Percentiles rank a stretch among this genome's conserved stretches.
phyloP scores from a whole-genome alignment of 1,140 invertebrate genomes.

The Gryon sp. region DNA sequence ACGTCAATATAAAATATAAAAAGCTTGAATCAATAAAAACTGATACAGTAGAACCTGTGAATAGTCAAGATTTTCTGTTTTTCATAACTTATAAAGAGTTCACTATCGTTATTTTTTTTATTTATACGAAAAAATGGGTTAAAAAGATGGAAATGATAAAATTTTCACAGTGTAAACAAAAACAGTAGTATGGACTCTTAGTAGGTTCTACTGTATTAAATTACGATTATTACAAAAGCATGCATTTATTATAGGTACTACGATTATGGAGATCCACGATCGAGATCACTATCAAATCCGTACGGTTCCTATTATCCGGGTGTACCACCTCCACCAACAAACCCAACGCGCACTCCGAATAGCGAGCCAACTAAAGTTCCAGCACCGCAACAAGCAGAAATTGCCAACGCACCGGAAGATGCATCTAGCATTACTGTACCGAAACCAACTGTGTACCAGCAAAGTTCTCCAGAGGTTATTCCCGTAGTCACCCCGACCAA shows the following conservation, averaged over 20 bases:
- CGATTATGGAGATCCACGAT: constrained; percentile 75
- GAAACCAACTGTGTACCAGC: constrained; percentile 20
- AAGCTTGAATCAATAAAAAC: too few relatives aligned
- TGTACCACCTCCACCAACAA: constrained; percentile 58
- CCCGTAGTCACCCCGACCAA: constrained; percentile 5
- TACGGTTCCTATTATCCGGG: constrained; percentile 74
- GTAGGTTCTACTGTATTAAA: not conserved
- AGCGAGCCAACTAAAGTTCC: constrained; percentile 60
- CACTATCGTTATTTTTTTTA: not conserved
- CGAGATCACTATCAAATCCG: constrained; percentile 71
- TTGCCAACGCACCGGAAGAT: constrained; percentile 65
- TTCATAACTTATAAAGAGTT: too few relatives aligned
- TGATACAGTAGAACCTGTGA: too few relatives aligned
- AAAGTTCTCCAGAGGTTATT: not conserved
- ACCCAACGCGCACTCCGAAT: constrained; percentile 58
- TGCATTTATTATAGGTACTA: too few relatives aligned
- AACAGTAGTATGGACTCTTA: too few relatives aligned
- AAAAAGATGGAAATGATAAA: too few relatives aligned
- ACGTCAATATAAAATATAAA: too few relatives aligned
- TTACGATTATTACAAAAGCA: not conserved
- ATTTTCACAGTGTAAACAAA: too few relatives aligned
- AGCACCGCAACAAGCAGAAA: constrained; percentile 61
- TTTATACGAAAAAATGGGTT: too few relatives aligned
- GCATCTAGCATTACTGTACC: constrained; percentile 10
- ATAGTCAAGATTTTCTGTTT: too few relatives aligned